Evolutionary conservation across 2,113 vertebrate genomes (phyloP).

Genomic region (Ahaetulla prasina): DNA sequence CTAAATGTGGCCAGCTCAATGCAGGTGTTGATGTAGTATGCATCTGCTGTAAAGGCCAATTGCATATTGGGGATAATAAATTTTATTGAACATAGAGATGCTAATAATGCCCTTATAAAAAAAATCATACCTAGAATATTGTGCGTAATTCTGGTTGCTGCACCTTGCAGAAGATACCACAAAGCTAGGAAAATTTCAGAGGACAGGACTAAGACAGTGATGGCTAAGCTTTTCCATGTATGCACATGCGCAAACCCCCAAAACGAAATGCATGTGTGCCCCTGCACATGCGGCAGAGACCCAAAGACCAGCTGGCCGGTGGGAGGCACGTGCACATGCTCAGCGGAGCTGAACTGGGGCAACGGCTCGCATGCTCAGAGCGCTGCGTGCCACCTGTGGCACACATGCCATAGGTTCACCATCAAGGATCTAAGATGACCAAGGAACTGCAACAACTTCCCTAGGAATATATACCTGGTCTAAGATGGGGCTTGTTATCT

Average conservation of each 20-base stretch:
- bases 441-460: not conserved
- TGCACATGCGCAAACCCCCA: no score
- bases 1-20: not conserved
- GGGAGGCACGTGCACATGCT: no score
- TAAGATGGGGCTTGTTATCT: not conserved
- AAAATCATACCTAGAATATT: not conserved
- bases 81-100: not conserved
- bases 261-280: rapidly evolving
- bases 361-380: no score
- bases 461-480: not conserved
- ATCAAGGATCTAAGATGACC: not conserved
- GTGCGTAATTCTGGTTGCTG: not conserved
- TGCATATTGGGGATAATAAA: not conserved
- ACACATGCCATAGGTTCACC: no score
- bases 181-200: not conserved
- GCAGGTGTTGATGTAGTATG: not conserved
- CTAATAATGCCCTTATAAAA: not conserved
- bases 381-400: no score
- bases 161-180: not conserved
- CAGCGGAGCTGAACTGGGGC: no score
- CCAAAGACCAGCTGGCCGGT: no score
- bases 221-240: no score
- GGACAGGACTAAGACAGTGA: not conserved
- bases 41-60: not conserved
- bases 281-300: no score